Conservation (phyloP, 1,140 invertebrate species). For the Nomia melanderi region DNA sequence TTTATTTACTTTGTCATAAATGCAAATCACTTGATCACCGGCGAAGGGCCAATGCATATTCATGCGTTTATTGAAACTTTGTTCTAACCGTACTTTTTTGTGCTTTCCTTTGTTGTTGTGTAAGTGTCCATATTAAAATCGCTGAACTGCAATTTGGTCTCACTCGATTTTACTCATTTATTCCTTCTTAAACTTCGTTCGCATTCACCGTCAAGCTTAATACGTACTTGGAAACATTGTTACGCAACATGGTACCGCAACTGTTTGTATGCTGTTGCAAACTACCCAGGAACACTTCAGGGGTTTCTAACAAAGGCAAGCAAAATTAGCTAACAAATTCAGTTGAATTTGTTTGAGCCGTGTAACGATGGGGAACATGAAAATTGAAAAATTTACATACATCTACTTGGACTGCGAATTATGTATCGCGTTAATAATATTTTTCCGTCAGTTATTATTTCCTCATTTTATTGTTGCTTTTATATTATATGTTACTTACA, state of each 20-base stretch:
- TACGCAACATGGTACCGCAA: neutral
- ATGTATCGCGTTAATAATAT: too few species aligned
- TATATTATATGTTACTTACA: too few species aligned
- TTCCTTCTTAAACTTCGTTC: neutral
- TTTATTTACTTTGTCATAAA: neutral
- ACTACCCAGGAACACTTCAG: neutral
- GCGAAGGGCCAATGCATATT: neutral
- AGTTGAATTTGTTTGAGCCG: neutral
- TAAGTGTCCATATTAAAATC: neutral
- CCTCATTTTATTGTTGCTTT: too few species aligned
- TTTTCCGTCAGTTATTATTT: too few species aligned
- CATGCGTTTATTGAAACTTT: neutral
- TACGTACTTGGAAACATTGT: neutral
- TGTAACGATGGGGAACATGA: neutral
- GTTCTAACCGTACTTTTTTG: neutral
- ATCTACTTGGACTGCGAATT: too few species aligned
- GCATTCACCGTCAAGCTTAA: neutral
- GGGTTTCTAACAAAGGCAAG: slow-evolving; percentile 2
- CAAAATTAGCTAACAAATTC: neutral
- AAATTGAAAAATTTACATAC: neutral
- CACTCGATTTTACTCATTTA: neutral
- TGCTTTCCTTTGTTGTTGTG: too few species aligned
- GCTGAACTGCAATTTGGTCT: neutral
- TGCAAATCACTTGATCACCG: neutral
- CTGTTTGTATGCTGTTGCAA: neutral